Evolutionary conservation across 2,113 vertebrate genomes (phyloP), one percentile per base, ranked within the genome.

Genomic region (Motacilla alba): DNA sequence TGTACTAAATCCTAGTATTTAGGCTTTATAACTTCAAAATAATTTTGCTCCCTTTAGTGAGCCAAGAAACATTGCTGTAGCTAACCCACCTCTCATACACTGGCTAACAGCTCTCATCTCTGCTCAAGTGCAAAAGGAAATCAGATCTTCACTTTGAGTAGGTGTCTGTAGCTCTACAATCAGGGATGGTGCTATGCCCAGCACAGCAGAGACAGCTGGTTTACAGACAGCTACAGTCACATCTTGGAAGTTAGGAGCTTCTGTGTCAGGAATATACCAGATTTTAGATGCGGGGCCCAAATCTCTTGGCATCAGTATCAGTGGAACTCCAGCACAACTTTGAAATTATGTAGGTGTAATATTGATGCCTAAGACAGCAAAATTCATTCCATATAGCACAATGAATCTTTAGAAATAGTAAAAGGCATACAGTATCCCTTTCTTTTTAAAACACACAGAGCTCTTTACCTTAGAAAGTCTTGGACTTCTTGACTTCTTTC

Each of bases 391-490:
- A 39, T 66, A 52, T 11, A 92, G 26, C 23, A 84, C 47, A 92
- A 58, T 64, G 11, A 37, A 78, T 33, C 70, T 63, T 95, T 90
- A 90, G 78, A 93, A 62, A 87, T 47, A 23, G 78, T 69, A 72
- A 72, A 82, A 49, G 16, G 31, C 30, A 33, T 47, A 91, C 8
- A 83, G 37, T 43, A 20, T 28, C 46, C 8, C 16, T 83, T 91
- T 95, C 33, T 68, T 84, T 90, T 92, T 73, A 90, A 86, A 93
- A 55, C 11, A 69, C 30, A 85, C 13, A 92, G 96, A 87, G 49
- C 15, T 62, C 46, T 87, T 94, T 81, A 72, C 41, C 15, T 94
- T 58, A 83, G 80, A 73, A 41, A 63, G 15, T 90, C 63, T 64
- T 47, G 23, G 39, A 70, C 63, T 67, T 89, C 52, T 72, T 84